These are phyloP conservation scores for Pterostichus madidus DNA, from an alignment of 2,888 invertebrate genomes.

Conservation along the genomic window DNA sequence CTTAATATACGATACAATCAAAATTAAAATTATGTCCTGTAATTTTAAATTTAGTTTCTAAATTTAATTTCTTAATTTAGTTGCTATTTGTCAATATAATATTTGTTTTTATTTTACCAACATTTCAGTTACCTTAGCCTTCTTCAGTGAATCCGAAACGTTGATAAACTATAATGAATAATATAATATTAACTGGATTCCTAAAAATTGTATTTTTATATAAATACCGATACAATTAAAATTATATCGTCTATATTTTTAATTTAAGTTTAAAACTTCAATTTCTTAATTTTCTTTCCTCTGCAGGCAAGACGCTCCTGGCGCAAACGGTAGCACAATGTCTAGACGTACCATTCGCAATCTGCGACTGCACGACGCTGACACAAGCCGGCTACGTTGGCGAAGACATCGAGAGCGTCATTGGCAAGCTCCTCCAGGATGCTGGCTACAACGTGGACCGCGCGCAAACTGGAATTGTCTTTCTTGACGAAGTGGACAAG, in stretches of 20 bases:
- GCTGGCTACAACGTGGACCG: slow-evolving; percentile 98
- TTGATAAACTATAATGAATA: no score
- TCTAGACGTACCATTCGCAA: slow-evolving; percentile 99
- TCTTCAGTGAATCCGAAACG: no score
- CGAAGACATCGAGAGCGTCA: slow-evolving; percentile 99
- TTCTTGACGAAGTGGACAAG: slow-evolving; percentile 99
- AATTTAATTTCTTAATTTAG: slow-evolving; percentile 32
- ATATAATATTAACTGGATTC: no score
- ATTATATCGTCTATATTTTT: not conserved
- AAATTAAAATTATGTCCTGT: no score
- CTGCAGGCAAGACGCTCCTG: slow-evolving; percentile 93
- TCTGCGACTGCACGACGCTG: slow-evolving; percentile 98
- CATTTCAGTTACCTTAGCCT: no score
- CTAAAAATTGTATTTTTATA: no score
- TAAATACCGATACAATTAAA: no score
- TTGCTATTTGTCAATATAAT: no score
- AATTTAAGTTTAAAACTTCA: no score
- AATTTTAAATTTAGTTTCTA: no score
- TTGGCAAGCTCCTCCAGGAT: slow-evolving; percentile 96
- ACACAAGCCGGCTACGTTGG: slow-evolving; percentile 99
- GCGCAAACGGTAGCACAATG: slow-evolving; percentile 99
- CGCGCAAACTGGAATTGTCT: slow-evolving; percentile 99
- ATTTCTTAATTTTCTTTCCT: slow-evolving; percentile 58
- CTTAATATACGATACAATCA: no score
- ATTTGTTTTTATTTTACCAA: no score